These are phyloP conservation scores for Tragelaphus eurycerus DNA, from an alignment of 2,797 vertebrate genomes.

Conservation along the genomic window DNA sequence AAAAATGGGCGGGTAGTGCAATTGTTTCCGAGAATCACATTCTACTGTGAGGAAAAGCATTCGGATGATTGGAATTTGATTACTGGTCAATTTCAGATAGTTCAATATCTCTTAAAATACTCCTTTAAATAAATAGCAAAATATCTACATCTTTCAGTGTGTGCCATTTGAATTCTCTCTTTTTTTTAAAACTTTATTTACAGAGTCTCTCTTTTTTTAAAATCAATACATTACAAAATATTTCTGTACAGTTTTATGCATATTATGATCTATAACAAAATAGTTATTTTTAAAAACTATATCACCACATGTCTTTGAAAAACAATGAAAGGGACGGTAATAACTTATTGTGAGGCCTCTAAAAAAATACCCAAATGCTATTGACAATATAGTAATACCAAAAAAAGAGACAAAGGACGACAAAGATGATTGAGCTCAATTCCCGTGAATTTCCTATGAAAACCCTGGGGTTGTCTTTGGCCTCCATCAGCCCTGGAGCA, in stretches of 20 bases:
- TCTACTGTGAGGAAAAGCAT: conserved; percentile 92
- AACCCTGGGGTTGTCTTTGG: conserved; percentile 79
- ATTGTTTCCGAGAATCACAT: conserved; percentile 92
- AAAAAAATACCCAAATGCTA: conserved; percentile 75
- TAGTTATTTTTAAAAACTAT: conserved; percentile 91
- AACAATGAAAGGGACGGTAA: conserved; percentile 77
- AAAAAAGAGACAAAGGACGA: conserved; percentile 72
- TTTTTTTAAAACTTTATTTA: conserved; percentile 87
- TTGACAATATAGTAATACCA: conserved; percentile 69
- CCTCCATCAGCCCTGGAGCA: conserved; percentile 47
- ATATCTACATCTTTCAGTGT: conserved; percentile 87
- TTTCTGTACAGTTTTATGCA: conserved; percentile 95
- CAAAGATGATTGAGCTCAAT: conserved; percentile 53
- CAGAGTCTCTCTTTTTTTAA: conserved; percentile 82
- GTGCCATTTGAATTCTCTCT: conserved; percentile 79
- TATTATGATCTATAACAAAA: conserved; percentile 95
- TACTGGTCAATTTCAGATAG: conserved; percentile 85
- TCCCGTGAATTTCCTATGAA: conserved; percentile 68
- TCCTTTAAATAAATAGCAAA: conserved; percentile 89
- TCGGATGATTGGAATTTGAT: conserved; percentile 89
- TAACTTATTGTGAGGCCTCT: conserved; percentile 80
- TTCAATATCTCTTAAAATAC: conserved; percentile 84
- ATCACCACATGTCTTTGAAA: conserved; percentile 84
- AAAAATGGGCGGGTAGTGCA: conserved; percentile 91
- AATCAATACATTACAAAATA: conserved; percentile 95